Conservation (phyloP, 2,888 invertebrate genomes). For the Herminia tarsipennalis region DNA sequence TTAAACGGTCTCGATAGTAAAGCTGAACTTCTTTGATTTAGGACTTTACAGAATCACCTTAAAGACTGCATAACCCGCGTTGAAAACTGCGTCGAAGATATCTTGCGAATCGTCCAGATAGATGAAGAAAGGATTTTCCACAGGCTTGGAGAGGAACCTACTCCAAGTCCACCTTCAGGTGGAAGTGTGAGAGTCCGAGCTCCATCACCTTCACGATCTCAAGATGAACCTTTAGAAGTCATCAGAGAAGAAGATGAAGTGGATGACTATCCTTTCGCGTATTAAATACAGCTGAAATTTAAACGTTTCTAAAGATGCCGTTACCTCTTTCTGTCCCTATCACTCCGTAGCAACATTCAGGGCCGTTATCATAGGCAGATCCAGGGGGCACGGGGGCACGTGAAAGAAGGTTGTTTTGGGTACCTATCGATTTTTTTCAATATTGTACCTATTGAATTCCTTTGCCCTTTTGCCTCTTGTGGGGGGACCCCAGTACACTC, state of each 20-base stretch:
- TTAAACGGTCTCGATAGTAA: no score
- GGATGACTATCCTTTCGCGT: slow-evolving; percentile 64
- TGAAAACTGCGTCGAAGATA: slow-evolving; percentile 62
- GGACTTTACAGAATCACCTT: slow-evolving; percentile 55
- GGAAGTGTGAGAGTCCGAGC: not conserved
- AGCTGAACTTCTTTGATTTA: slow-evolving; percentile 1
- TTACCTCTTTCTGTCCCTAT: no score
- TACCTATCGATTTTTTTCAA: no score
- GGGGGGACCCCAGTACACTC: no score
- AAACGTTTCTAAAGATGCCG: no score
- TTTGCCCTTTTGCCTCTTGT: no score
- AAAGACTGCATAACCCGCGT: slow-evolving; percentile 55
- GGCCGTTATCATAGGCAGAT: no score
- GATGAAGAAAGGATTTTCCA: slow-evolving; percentile 62
- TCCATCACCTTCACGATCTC: not conserved
- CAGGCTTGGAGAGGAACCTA: slow-evolving; percentile 51
- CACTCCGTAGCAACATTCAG: no score
- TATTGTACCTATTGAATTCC: no score
- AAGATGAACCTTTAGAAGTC: slow-evolving; percentile 46
- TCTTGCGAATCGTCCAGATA: slow-evolving; percentile 58
- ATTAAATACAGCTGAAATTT: no score
- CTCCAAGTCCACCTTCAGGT: slow-evolving; percentile 16
- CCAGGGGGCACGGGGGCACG: no score
- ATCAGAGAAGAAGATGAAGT: slow-evolving; percentile 68
- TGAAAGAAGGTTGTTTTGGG: no score